Conservation (phyloP, 2,888 invertebrate species). For the Drosophila kokeensis region DNA sequence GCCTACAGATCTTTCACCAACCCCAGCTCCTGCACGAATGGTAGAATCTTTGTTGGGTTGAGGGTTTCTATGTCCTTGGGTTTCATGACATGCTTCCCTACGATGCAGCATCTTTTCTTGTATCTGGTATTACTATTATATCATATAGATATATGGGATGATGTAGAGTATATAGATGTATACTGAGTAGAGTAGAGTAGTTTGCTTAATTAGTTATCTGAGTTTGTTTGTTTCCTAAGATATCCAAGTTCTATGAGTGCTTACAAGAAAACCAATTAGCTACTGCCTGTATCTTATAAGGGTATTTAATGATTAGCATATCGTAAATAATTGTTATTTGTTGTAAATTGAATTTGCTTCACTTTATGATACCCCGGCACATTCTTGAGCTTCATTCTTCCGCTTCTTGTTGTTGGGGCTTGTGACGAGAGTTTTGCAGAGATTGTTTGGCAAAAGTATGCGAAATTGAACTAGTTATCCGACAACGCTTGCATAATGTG, state of each 20-base stretch:
- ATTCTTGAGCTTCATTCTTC: slow-evolving; percentile 35
- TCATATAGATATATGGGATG: background rate
- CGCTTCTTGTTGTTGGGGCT: background rate
- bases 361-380: slow-evolving; percentile 37
- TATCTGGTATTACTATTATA: background rate
- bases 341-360: slow-evolving; percentile 1
- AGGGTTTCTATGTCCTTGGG: too few relatives aligned
- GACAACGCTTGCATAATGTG: background rate
- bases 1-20: too few relatives aligned
- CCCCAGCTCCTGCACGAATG: too few relatives aligned
- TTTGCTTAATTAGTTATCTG: background rate
- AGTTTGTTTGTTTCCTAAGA: too few relatives aligned
- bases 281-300: background rate
- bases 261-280: background rate
- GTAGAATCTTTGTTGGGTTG: too few relatives aligned
- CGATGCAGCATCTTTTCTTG: too few relatives aligned
- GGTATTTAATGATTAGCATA: background rate
- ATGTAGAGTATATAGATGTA: background rate
- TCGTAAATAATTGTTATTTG: background rate
- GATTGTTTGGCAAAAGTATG: slow-evolving; percentile 10
- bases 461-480: background rate
- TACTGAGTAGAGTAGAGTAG: too few relatives aligned
- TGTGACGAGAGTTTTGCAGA: background rate
- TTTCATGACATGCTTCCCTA: too few relatives aligned
- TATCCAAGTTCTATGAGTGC: too few relatives aligned